phyloP scores from a whole-genome alignment of 2,113 vertebrate species.

The Gorilla gorilla region DNA sequence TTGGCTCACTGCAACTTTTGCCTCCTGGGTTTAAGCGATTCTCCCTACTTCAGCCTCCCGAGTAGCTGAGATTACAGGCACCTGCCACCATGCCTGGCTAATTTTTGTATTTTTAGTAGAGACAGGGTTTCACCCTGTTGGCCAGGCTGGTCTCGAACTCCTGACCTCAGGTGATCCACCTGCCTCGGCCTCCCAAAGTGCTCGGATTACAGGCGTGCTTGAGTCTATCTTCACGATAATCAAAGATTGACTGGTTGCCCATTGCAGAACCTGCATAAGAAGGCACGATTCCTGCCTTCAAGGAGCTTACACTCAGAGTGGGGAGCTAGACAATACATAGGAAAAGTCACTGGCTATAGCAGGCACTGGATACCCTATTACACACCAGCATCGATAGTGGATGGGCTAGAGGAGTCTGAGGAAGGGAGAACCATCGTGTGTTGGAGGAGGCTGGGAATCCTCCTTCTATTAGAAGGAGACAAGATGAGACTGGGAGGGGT shows the following conservation, averaged over 20 bases:
- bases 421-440: fast-evolving
- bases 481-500: neutral
- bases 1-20: too few species aligned
- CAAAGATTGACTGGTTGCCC: neutral
- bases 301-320: neutral
- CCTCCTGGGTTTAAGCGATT: too few species aligned
- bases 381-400: fast-evolving
- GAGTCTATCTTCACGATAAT: neutral
- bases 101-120: too few species aligned
- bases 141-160: too few species aligned
- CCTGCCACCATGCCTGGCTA: too few species aligned
- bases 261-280: neutral
- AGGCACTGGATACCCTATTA: neutral
- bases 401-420: neutral
- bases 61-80: too few species aligned
- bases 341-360: neutral
- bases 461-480: neutral
- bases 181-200: neutral
- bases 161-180: too few species aligned
- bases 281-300: neutral
- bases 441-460: neutral
- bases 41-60: too few species aligned
- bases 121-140: too few species aligned
- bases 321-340: neutral
- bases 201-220: neutral